Evolutionary conservation across 2,888 invertebrate species (phyloP).

Genomic region (Diachrysia chrysitis): DNA sequence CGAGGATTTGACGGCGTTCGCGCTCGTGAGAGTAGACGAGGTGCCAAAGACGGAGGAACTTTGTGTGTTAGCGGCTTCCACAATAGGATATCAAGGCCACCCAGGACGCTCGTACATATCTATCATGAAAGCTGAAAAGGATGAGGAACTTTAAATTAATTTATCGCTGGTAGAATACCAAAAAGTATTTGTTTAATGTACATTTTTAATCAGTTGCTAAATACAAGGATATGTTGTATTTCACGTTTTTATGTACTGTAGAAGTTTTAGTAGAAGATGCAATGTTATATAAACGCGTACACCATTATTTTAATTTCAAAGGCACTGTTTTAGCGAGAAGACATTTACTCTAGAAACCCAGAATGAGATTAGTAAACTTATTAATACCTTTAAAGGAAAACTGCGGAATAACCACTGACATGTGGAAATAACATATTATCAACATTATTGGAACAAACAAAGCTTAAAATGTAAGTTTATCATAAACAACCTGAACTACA

Average conservation of each 20-base stretch:
- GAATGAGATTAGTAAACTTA: no score
- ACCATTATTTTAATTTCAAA: no score
- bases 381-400: not conserved
- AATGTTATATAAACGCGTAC: no score
- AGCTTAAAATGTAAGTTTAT: not conserved
- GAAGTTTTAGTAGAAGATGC: not conserved
- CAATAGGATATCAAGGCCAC: slow-evolving; percentile 66
- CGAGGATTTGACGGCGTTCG: slow-evolving; percentile 77
- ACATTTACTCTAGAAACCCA: no score
- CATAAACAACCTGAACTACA: slow-evolving; percentile 21
- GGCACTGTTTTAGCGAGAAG: no score
- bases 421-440: no score
- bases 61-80: slow-evolving; percentile 66
- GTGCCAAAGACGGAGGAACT: slow-evolving; percentile 73
- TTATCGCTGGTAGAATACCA: not conserved
- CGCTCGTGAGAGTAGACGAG: slow-evolving; percentile 68
- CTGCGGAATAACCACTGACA: slow-evolving; percentile 17
- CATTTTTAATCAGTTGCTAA: slow-evolving; percentile 6
- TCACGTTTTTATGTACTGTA: not conserved
- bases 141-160: slow-evolving; percentile 53
- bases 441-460: no score
- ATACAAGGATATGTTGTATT: not conserved
- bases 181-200: slow-evolving; percentile 1
- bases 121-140: slow-evolving; percentile 54
- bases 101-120: slow-evolving; percentile 73